phyloP scores from a whole-genome alignment of 1,140 invertebrate genomes.

The Pristionchus pacificus region DNA sequence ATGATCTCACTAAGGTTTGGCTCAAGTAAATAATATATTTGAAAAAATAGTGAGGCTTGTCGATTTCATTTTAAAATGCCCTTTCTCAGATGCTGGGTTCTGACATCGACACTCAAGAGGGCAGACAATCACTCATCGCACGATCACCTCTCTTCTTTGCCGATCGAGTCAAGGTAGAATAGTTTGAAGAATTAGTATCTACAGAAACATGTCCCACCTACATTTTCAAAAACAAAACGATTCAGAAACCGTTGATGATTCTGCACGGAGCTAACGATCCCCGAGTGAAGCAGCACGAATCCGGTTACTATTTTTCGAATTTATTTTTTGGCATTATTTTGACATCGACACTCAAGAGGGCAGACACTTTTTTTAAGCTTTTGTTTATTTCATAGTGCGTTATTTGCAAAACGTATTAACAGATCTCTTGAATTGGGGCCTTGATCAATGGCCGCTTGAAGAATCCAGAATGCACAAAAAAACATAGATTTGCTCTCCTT shows the following conservation, averaged over 20 bases:
- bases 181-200: no score
- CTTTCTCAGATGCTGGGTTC: background rate
- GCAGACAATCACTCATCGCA: slow-evolving; percentile 28
- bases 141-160: slow-evolving; percentile 40
- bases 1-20: slow-evolving; percentile 52
- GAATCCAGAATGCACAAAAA: no score
- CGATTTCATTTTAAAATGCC: no score
- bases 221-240: no score
- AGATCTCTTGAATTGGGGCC: no score
- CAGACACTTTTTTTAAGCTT: no score
- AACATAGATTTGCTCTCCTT: no score
- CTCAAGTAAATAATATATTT: background rate
- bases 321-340: slow-evolving; percentile 2
- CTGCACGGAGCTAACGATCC: slow-evolving; percentile 42
- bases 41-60: no score
- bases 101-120: slow-evolving; percentile 23
- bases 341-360: slow-evolving; percentile 26
- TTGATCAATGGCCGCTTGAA: no score
- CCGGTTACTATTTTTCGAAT: slow-evolving; percentile 12
- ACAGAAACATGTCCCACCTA: no score
- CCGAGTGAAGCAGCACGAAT: slow-evolving; percentile 37
- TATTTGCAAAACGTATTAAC: no score
- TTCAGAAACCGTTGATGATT: slow-evolving; percentile 36
- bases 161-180: slow-evolving; percentile 23
- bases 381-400: no score